Conservation (phyloP, 1,140 invertebrate species). For the Oreohelix idahoensis region DNA sequence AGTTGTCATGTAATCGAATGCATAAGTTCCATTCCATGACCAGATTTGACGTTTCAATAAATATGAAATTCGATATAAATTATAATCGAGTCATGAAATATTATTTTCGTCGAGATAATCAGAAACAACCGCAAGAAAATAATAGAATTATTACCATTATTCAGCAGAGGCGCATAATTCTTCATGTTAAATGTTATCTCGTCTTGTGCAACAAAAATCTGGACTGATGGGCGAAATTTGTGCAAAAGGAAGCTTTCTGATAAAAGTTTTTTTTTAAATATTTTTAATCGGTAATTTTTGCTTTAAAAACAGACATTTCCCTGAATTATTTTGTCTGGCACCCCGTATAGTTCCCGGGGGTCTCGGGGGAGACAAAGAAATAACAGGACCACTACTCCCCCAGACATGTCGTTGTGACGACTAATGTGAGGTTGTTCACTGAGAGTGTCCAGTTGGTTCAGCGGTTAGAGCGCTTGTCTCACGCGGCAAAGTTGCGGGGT, state of each 20-base stretch:
- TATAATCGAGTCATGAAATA: constrained; percentile 25
- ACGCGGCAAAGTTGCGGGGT: too few species aligned
- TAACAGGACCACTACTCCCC: too few species aligned
- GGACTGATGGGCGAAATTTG: not conserved
- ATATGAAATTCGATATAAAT: constrained; percentile 32
- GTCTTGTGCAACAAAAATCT: not conserved
- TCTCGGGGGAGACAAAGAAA: not conserved
- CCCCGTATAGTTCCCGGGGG: not conserved
- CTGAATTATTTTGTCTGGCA: too few species aligned
- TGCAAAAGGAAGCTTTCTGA: not conserved
- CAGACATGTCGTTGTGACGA: too few species aligned
- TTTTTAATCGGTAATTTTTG: too few species aligned
- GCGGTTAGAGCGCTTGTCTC: too few species aligned
- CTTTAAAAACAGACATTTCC: too few species aligned
- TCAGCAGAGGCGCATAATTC: not conserved
- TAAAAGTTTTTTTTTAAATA: too few species aligned
- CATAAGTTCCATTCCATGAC: constrained; percentile 19
- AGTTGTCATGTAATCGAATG: constrained; percentile 30
- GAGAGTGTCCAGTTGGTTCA: not conserved
- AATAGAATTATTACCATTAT: constrained; percentile 10
- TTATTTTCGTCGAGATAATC: constrained; percentile 3
- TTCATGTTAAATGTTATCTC: not conserved
- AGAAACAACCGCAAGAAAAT: constrained; percentile 9
- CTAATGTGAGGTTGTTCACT: not conserved
- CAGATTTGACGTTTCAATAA: constrained; percentile 29